phyloP scores from a whole-genome alignment of 2,797 vertebrate genomes.

The Pangasius krempfi region DNA sequence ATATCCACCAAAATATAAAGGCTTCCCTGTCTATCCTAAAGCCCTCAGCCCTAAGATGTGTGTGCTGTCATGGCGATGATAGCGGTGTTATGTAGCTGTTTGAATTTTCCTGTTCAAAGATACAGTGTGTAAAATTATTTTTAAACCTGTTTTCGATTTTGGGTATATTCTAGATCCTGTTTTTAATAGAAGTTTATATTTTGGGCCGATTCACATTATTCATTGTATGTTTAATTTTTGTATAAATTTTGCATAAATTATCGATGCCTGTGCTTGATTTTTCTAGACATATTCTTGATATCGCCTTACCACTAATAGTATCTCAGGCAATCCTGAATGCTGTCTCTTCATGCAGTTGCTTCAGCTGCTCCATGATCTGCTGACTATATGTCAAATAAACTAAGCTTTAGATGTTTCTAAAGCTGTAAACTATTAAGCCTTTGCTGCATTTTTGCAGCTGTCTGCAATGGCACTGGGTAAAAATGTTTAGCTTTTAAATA shows the following conservation, averaged over 20 bases:
- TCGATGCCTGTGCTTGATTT: not conserved
- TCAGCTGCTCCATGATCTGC: not conserved
- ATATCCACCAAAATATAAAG: not conserved
- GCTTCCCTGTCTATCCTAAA: not conserved
- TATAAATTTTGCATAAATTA: not conserved
- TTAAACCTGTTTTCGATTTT: not conserved
- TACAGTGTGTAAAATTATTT: not conserved
- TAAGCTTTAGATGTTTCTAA: not conserved
- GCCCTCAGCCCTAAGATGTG: not conserved
- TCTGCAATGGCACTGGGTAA: not conserved
- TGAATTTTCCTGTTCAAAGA: not conserved
- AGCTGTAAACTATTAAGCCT: not conserved
- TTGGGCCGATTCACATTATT: not conserved
- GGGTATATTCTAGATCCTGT: not conserved
- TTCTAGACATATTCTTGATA: not conserved
- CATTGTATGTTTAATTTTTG: not conserved
- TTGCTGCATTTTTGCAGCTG: slow-evolving; percentile 8
- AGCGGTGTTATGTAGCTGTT: not conserved
- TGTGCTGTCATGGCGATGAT: too few species aligned
- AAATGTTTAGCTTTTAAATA: not conserved
- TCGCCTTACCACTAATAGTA: not conserved
- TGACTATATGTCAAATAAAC: not conserved
- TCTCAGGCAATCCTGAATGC: not conserved
- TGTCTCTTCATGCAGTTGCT: not conserved
- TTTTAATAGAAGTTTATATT: not conserved